Evolutionary conservation across 2,797 vertebrate genomes (phyloP).

Genomic region (Lepidocolaptes lacrymiger): DNA sequence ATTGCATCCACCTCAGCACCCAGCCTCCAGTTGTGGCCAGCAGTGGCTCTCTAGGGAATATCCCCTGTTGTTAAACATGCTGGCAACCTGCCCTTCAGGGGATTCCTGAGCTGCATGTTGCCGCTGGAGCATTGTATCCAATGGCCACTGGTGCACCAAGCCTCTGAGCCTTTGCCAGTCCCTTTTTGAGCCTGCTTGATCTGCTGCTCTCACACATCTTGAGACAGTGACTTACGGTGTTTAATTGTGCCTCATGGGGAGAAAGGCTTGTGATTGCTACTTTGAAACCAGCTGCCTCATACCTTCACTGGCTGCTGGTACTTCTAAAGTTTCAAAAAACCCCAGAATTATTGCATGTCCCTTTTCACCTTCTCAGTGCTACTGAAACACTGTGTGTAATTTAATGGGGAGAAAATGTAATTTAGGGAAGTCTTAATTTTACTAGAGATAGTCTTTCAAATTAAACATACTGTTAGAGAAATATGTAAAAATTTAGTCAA

Average conservation of each 20-base stretch:
- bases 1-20: neutral
- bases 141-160: neutral
- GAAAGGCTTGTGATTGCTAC: neutral
- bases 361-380: neutral
- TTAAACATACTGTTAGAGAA: neutral
- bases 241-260: neutral
- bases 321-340: neutral
- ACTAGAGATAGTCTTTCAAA: neutral
- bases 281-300: neutral
- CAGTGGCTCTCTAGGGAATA: neutral
- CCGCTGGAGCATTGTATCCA: fast-evolving
- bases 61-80: neutral
- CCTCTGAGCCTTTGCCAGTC: neutral
- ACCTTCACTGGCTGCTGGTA: neutral
- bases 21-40: neutral
- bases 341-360: too few species aligned
- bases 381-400: neutral
- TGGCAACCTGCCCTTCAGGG: fast-evolving
- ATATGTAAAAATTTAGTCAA: neutral
- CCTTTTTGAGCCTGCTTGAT: neutral
- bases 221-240: neutral
- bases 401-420: neutral
- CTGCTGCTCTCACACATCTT: neutral
- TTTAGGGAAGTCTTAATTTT: neutral
- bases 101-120: neutral